These are phyloP conservation scores for Morpho achilles DNA, from an alignment of 2,888 invertebrate genomes.

Conservation along the genomic window DNA sequence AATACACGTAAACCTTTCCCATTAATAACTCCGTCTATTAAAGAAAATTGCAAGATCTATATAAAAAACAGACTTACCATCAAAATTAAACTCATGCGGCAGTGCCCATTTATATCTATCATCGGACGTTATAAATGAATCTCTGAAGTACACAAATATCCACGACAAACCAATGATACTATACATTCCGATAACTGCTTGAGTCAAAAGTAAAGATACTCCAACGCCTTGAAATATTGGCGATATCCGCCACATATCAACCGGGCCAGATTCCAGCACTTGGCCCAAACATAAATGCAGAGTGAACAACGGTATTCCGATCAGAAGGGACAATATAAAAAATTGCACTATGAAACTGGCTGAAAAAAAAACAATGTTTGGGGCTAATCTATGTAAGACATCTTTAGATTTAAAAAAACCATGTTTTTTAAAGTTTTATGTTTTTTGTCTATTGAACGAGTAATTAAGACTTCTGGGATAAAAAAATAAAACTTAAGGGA, in stretches of 20 bases:
- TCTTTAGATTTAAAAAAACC: no score
- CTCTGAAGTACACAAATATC: constrained; percentile 93
- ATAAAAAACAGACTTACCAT: constrained; percentile 64
- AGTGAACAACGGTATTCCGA: constrained; percentile 91
- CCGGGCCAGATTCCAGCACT: constrained; percentile 89
- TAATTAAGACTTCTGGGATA: no score
- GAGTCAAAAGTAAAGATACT: constrained; percentile 87
- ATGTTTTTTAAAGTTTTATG: no score
- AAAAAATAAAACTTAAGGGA: no score
- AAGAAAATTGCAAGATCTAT: no score
- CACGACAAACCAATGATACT: constrained; percentile 94
- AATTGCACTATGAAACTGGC: constrained; percentile 94
- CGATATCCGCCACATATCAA: constrained; percentile 96
- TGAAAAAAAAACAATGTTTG: constrained; percentile 38
- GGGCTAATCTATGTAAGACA: no score
- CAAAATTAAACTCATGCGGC: constrained; percentile 83
- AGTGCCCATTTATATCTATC: constrained; percentile 91
- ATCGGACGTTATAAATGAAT: constrained; percentile 89
- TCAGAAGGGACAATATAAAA: constrained; percentile 87
- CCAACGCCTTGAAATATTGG: constrained; percentile 95
- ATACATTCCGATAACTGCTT: constrained; percentile 90
- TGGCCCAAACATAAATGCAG: constrained; percentile 92
- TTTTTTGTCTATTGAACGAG: no score
- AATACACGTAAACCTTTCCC: no score
- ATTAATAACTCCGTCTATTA: no score